A percentile compares a stretch with the other conserved stretches of the same genome.
Conservation (phyloP, 2,888 invertebrate genomes). For the Octonoba sinensis region DNA sequence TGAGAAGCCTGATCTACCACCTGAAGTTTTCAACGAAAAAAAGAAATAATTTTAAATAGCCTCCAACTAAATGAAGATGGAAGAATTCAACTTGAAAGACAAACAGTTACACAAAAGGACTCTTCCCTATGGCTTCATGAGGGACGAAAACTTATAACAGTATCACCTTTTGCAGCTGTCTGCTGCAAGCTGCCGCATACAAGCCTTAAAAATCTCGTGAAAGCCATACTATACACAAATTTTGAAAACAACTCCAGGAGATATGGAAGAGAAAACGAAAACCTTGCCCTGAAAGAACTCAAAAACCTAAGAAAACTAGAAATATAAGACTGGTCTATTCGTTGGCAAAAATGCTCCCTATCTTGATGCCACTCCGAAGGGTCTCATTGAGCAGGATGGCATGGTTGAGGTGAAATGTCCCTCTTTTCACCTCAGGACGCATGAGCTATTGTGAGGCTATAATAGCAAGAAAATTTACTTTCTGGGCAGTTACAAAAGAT, state of each 20-base stretch:
- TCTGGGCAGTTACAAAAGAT: background rate
- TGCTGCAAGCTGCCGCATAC: background rate
- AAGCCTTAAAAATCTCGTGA: background rate
- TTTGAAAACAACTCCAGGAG: background rate
- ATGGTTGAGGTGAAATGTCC: background rate
- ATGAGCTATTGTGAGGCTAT: background rate
- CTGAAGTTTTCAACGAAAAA: background rate
- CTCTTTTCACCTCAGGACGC: background rate
- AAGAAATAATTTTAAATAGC: background rate
- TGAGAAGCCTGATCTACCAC: background rate
- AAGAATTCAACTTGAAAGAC: background rate
- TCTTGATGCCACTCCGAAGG: background rate
- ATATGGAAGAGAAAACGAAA: background rate
- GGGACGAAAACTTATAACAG: background rate
- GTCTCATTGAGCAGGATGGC: background rate
- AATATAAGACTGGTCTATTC: background rate
- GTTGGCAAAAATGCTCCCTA: background rate
- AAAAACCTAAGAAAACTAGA: background rate
- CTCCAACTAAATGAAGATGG: background rate
- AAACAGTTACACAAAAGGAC: background rate
- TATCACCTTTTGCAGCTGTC: background rate
- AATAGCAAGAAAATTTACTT: background rate
- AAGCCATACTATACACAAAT: background rate
- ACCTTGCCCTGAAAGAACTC: background rate
- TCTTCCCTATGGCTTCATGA: background rate